Conservation (phyloP, 2,888 invertebrate genomes). For the Pasiphila rectangulata region DNA sequence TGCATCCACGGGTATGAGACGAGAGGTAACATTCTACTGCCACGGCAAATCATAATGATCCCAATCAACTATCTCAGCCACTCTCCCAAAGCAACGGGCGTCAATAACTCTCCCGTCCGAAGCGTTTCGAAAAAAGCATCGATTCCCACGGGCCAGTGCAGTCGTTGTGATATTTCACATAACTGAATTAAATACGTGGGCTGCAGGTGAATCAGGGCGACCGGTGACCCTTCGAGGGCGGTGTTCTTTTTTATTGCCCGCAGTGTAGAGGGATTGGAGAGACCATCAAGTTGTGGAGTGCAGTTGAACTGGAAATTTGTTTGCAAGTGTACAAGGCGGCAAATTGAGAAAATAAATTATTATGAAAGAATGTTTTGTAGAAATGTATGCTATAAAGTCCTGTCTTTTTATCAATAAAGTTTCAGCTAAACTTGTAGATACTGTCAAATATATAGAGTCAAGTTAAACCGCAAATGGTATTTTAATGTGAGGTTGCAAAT, state of each 20-base stretch:
- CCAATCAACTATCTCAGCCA: neutral
- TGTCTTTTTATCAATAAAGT: too few species aligned
- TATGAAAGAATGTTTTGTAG: too few species aligned
- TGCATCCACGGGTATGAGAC: too few species aligned
- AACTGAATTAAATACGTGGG: constrained; percentile 76
- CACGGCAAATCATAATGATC: neutral
- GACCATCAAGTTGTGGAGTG: constrained; percentile 17
- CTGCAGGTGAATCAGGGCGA: constrained; percentile 61
- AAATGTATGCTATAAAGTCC: too few species aligned
- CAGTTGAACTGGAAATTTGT: neutral
- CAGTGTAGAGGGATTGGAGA: constrained; percentile 16
- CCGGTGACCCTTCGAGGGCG: constrained; percentile 43
- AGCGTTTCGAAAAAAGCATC: constrained; percentile 25
- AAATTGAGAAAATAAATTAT: too few species aligned
- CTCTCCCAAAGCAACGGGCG: neutral
- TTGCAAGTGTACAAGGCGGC: too few species aligned
- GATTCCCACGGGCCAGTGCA: constrained; percentile 39
- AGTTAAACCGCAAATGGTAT: too few species aligned
- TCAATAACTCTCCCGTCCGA: constrained; percentile 8
- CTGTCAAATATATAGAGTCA: too few species aligned
- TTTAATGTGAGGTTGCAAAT: too few species aligned
- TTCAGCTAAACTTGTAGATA: too few species aligned
- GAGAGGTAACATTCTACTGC: too few species aligned
- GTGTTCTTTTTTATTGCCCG: constrained; percentile 26
- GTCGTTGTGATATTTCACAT: constrained; percentile 52